Evolutionary conservation across 2,888 invertebrate species (phyloP).

Genomic region (Isoperla grammatica): DNA sequence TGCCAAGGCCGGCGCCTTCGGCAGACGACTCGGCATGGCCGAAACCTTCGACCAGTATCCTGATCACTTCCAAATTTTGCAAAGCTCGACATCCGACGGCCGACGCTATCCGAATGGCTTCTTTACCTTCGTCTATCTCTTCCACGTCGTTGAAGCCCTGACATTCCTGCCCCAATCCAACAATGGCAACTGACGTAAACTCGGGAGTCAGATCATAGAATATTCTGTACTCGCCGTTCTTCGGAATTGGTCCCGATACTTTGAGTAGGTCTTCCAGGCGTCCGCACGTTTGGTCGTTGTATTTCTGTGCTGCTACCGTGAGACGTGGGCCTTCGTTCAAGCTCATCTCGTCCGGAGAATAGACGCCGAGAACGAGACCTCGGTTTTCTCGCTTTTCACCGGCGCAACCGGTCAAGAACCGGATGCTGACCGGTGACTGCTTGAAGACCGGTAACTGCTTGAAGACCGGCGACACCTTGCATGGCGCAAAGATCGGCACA

Average conservation of each 20-base stretch:
- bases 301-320: conserved; percentile 1
- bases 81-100: conserved; percentile 55
- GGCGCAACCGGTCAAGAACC: not conserved
- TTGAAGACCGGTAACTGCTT: too few species aligned
- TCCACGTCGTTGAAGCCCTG: conserved; percentile 62
- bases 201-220: conserved; percentile 59
- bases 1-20: conserved; percentile 64
- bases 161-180: conserved; percentile 67
- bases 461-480: too few species aligned
- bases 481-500: too few species aligned
- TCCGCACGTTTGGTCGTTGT: not conserved
- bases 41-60: conserved; percentile 67
- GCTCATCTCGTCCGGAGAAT: not conserved
- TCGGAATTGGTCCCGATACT: conserved; percentile 44
- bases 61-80: conserved; percentile 48
- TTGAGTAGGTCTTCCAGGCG: not conserved
- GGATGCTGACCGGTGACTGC: too few species aligned
- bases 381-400: not conserved
- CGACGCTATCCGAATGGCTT: conserved; percentile 65
- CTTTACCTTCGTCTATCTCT: conserved; percentile 65
- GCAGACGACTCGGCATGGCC: conserved; percentile 73
- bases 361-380: conserved; percentile 3
- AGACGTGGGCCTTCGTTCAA: not conserved
- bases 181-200: conserved; percentile 63
- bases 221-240: conserved; percentile 52